Percentiles rank a stretch among this genome's conserved stretches.
phyloP scores from a whole-genome alignment of 2,888 invertebrate species.

The Crepidodera aurea region DNA sequence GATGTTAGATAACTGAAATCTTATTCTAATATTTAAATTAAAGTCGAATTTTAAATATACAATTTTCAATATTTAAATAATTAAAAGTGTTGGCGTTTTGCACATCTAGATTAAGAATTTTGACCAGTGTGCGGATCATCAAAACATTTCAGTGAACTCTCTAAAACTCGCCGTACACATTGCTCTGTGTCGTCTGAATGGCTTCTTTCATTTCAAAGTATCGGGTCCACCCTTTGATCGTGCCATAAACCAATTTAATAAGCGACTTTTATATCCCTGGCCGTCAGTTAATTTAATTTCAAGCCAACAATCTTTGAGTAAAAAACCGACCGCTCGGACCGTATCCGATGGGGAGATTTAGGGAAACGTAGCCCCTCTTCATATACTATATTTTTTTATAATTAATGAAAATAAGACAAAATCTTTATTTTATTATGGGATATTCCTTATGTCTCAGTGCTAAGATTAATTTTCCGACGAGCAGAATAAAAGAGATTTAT shows the following conservation, averaged over 20 bases:
- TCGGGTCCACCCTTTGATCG: slow-evolving; percentile 29
- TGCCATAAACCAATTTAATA: slow-evolving; percentile 32
- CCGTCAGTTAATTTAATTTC: slow-evolving; percentile 29
- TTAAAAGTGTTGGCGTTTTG: no score
- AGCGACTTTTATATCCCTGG: slow-evolving; percentile 30
- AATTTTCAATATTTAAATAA: no score
- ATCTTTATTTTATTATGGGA: no score
- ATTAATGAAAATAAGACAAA: no score
- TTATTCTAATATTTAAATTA: no score
- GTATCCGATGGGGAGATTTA: no score
- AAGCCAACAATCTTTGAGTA: slow-evolving; percentile 26
- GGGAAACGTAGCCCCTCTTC: neutral
- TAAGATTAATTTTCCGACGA: no score
- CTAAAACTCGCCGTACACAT: slow-evolving; percentile 6
- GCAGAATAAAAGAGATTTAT: no score
- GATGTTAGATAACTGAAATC: no score
- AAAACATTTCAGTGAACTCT: slow-evolving; percentile 14
- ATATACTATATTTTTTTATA: neutral
- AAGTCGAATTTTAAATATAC: no score
- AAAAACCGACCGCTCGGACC: slow-evolving; percentile 5
- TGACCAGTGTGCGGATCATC: neutral
- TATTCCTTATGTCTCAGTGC: no score
- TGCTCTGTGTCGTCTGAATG: slow-evolving; percentile 24
- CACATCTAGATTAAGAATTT: neutral
- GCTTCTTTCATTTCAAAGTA: slow-evolving; percentile 16